Conservation (phyloP, 2,113 vertebrate genomes). For the Myrmecophaga tridactyla region DNA sequence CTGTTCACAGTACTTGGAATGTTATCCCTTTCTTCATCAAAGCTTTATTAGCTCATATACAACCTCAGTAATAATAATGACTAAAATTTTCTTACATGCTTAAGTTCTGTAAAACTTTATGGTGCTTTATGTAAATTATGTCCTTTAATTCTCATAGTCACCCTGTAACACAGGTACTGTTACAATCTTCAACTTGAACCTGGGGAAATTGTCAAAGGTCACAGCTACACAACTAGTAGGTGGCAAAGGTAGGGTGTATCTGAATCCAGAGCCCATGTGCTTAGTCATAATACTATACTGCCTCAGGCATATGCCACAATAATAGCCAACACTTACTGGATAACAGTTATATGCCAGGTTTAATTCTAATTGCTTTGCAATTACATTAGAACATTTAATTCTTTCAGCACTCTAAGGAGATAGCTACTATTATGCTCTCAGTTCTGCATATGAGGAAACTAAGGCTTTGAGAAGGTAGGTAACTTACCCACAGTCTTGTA, state of each 20-base stretch:
- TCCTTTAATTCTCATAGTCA: neutral
- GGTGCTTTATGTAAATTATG: neutral
- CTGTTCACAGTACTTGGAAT: neutral
- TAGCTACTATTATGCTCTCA: neutral
- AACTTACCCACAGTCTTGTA: neutral
- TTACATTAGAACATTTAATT: neutral
- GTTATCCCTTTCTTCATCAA: neutral
- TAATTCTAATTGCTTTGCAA: neutral
- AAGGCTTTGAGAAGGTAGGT: neutral
- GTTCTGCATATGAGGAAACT: neutral
- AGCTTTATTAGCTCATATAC: neutral
- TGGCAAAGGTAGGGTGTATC: neutral
- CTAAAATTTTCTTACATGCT: neutral
- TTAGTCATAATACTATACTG: neutral
- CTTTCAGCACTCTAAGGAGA: neutral
- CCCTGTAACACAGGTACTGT: neutral
- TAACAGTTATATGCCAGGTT: neutral
- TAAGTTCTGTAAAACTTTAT: too few species aligned
- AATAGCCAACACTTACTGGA: neutral
- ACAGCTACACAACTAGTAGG: neutral
- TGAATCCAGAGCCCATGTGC: neutral
- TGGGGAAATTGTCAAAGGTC: neutral
- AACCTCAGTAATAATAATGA: neutral
- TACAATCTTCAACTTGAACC: neutral
- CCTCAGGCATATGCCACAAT: accelerated